Evolutionary conservation across 2,797 vertebrate genomes (phyloP), one percentile per base, ranked within the genome.

Genomic region (Pyrocephalus nanus): DNA sequence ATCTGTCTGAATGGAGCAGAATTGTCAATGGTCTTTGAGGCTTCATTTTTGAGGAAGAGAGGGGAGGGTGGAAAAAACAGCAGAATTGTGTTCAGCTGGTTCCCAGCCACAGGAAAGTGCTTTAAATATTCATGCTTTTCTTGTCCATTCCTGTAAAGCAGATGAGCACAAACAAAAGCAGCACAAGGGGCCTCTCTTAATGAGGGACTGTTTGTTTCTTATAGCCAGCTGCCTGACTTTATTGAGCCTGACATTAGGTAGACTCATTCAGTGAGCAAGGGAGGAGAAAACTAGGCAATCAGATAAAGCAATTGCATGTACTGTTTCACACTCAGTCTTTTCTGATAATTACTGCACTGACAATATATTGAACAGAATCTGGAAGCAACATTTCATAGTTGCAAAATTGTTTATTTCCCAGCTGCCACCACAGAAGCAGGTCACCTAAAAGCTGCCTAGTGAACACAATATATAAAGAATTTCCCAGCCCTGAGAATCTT

Each of bases 121-220:
- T 88, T 95, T 82, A 86, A 96, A 94, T 93, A 93, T 94, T 95
- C 89, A 91, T 94, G 81, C 17, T 75, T 74, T 79, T 74, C 86
- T 81, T 47, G 8, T 19, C 70, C 51, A 45, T 91, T 86, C 88
- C 81, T 64, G 12, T 73, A 90, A 90, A 77, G 69, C 85, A 92
- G 88, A 91, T 84, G 81, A 96, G 76, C 95, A 94, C 66, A 93
- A 95, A 96, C 81, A 95, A 96, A 96, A 81, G 93, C 85, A 84
- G 73, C 77, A 62, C 5, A 26, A 79, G 54, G 61, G 74, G 47
- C 91, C 54, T 92, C 92, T 55, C 78, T 92, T 95, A 96, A 94
- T 91, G 90, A 93, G 70, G 48, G 25, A 66, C 88, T 95, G 77
- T 45, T 61, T 64, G 70, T 73, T 55, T 42, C 78, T 50, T 65